Evolutionary conservation across 1,140 invertebrate genomes (phyloP), one percentile per base, ranked within the genome.

Genomic region (Heliconius melpomene): DNA sequence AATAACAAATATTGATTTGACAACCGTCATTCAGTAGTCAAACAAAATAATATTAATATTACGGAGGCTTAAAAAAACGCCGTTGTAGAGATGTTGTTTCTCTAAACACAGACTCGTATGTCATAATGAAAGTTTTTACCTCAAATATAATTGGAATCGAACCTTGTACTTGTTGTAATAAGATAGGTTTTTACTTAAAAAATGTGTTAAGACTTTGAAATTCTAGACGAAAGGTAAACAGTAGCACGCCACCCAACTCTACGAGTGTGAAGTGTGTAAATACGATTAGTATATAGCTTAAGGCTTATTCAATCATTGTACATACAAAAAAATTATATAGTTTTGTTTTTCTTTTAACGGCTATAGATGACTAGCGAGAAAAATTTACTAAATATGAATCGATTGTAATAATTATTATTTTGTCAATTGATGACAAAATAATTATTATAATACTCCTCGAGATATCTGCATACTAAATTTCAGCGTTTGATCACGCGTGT

Each of bases 161-260:
- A 26, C 7, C 13, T 72, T 72, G 29, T 38, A 20, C 8, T n/a
- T 6, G 1, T 26, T 5, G 32, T 1, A 0, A 50, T 73, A 83
- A 76, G 26, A 70, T 80, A 13, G 29, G 75, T 36, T 66, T 54
- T 81, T 26, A 23, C 74, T 72, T 66, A 66, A 26, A 29, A 36
- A 60, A 60, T n/a, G 20, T 84, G 82, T 83, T 60, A 87, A 89
- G 84, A 85, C 86, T 80, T 91, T 88, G 83, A 86, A 87, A 88
- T 88, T 84, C 86, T 89, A 90, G 90, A 85, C 79, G 79, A 85
- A 90, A 90, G 72, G 85, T 89, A 92, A 90, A 92, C 91, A 92
- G 91, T 90, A 93, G 90, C 90, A 79, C 90, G 86, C 91, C 90
- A 93, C 91, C 91, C 90, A 89, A 91, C 87, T 86, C 85, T 83